These are phyloP conservation scores for Epinephelus malabaricus DNA, from an alignment of 2,797 vertebrate genomes.

Conservation along the genomic window DNA sequence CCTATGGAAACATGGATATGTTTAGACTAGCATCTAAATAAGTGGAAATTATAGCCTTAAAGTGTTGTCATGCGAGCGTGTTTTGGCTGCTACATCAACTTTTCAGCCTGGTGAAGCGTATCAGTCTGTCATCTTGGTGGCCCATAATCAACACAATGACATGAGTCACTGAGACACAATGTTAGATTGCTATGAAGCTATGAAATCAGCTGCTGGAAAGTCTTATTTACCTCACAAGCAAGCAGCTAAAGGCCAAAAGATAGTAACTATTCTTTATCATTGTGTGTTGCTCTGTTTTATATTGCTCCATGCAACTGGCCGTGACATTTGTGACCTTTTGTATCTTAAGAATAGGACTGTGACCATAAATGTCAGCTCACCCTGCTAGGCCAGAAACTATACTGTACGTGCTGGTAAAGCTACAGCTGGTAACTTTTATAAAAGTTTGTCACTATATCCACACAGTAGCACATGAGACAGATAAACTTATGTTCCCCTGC, in stretches of 20 bases:
- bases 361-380: background rate
- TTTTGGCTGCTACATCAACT: conserved; percentile 3
- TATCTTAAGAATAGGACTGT: background rate
- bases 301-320: background rate
- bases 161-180: conserved; percentile 1
- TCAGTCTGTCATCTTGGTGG: background rate
- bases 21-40: conserved; percentile 4
- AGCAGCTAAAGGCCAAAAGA: background rate
- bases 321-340: conserved; percentile 25
- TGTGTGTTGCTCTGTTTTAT: background rate
- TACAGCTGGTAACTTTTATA: conserved; percentile 37
- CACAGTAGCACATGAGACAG: too few relatives aligned
- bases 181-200: background rate
- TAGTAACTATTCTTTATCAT: too few relatives aligned
- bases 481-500: too few relatives aligned
- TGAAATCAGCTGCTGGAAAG: background rate
- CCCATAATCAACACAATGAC: background rate
- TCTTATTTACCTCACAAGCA: background rate
- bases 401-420: background rate
- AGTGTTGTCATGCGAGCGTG: background rate
- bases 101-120: background rate
- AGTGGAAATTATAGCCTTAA: conserved; percentile 17
- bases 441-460: too few relatives aligned
- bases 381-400: background rate
- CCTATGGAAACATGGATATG: conserved; percentile 9